Conservation (phyloP, 1,140 invertebrate species). For the Musca vetustissima region DNA sequence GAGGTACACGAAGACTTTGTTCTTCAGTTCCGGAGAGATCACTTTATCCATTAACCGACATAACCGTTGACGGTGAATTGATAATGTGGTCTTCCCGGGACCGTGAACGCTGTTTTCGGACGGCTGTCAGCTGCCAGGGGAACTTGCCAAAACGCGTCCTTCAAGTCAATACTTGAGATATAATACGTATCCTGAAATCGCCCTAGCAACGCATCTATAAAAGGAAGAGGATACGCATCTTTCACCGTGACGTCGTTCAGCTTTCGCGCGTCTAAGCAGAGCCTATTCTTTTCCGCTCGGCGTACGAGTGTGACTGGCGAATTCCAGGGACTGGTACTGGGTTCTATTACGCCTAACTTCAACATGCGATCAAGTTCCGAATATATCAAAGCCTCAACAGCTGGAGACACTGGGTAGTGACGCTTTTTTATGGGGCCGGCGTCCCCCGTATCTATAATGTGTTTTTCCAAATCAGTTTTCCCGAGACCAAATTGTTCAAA, state of each 20-base stretch:
- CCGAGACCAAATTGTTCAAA: slow-evolving; percentile 35
- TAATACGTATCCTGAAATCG: slow-evolving; percentile 30
- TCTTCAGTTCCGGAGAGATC: neutral
- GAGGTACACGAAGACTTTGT: slow-evolving; percentile 21
- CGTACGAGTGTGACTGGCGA: slow-evolving; percentile 36
- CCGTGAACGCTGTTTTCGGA: slow-evolving; percentile 56
- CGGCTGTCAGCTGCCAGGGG: slow-evolving; percentile 34
- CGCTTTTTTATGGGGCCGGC: slow-evolving; percentile 37
- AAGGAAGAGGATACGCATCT: slow-evolving; percentile 43
- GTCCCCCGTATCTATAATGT: slow-evolving; percentile 39
- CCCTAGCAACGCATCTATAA: slow-evolving; percentile 31
- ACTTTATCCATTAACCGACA: slow-evolving; percentile 26
- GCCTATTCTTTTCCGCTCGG: slow-evolving; percentile 32
- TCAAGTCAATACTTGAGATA: slow-evolving; percentile 30
- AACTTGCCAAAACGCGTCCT: slow-evolving; percentile 50
- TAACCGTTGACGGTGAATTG: slow-evolving; percentile 18
- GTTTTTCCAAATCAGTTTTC: slow-evolving; percentile 32
- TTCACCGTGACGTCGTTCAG: slow-evolving; percentile 40
- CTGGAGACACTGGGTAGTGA: slow-evolving; percentile 36
- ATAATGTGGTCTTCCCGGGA: slow-evolving; percentile 20
- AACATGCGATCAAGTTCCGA: slow-evolving; percentile 39
- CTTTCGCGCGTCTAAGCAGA: slow-evolving; percentile 43
- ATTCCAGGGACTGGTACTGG: slow-evolving; percentile 34
- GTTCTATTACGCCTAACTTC: slow-evolving; percentile 28
- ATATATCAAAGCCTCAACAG: slow-evolving; percentile 28